Conservation (phyloP, 2,113 vertebrate species). For the Bubalus kerabau region DNA sequence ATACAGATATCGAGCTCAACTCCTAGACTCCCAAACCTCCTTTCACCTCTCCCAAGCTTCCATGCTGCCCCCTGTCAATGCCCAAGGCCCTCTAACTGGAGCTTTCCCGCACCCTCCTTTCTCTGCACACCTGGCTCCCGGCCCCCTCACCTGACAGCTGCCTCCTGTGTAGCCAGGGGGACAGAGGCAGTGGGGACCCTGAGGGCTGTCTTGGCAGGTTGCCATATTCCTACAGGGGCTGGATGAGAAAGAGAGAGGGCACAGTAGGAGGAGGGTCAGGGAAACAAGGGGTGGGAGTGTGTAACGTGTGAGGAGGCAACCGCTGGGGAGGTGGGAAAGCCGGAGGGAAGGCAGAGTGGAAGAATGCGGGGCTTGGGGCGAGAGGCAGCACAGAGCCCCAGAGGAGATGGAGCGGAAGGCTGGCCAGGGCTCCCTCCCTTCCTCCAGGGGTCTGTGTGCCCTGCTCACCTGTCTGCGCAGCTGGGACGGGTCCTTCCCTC, state of each 20-base stretch:
- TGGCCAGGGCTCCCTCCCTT: neutral
- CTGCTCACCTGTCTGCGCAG: conserved; percentile 61
- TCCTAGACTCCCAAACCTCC: neutral
- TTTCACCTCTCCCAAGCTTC: neutral
- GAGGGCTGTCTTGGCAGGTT: conserved; percentile 70
- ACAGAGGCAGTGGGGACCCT: conserved; percentile 70
- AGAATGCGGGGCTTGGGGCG: neutral
- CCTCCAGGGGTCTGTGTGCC: neutral
- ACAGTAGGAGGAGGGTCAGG: neutral
- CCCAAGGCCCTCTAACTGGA: neutral
- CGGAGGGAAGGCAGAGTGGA: neutral
- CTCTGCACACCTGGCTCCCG: neutral
- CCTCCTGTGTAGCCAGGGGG: conserved; percentile 66
- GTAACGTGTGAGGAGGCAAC: neutral
- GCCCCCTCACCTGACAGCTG: conserved; percentile 70
- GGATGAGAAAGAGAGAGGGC: neutral
- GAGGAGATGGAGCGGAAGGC: neutral
- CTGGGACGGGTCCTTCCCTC: conserved; percentile 15
- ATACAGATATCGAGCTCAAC: neutral
- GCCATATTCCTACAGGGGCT: conserved; percentile 72
- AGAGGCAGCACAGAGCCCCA: neutral
- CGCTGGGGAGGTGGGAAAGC: neutral
- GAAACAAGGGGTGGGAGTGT: too few species aligned
- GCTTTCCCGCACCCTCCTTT: neutral
- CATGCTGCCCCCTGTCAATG: neutral